Evolutionary conservation across 2,888 invertebrate species (phyloP), one percentile per base, ranked within the genome.

Genomic region (Clusia tigrina): DNA sequence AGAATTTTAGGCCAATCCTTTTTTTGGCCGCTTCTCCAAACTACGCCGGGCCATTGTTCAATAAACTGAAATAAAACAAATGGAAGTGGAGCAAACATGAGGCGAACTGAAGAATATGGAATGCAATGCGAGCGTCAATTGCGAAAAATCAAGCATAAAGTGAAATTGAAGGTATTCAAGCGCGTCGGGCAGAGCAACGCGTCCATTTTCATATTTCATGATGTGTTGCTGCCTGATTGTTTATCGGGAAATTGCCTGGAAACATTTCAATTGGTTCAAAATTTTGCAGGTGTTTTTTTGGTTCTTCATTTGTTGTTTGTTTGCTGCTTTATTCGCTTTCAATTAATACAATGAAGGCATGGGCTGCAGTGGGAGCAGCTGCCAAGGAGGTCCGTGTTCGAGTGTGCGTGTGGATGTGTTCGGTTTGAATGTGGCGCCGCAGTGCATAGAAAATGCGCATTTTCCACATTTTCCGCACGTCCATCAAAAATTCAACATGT

Each of bases 191-290:
- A 12, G 32, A 6, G 9, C n/a, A 6, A 6, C 42, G 42, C 48
- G 48, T 18, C 48, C 48, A 48, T 48, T 48, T 48, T 48, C 15
- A 48, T 48, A 48, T 48, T 48, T 48, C 48, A 22, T 22, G 48
- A 12, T 32, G n/a, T 12, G n/a, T 42, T 42, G 42, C n/a, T 15
- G 42, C 32, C 12, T 32, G 32, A 48, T 48, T 48, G 48, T 48
- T 48, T 78, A 81, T 76, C 73, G 73, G 70, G 73, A 80, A 78
- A 78, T 79, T 81, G 79, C 73, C 79, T 78, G 79, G 79, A 79
- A 79, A 81, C 81, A 77, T 79, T 80, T 67, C 73, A 79, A 78
- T 77, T 81, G 79, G 78, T 74, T 72, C 72, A 74, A 48, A 48
- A 48, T 18, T 48, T 48, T 20, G 22, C 48, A 48, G 22, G 3